Percentiles rank a stretch among this genome's conserved stretches.
Evolutionary conservation across 2,888 invertebrate species (phyloP).

Genomic region (Epinotia nisella): DNA sequence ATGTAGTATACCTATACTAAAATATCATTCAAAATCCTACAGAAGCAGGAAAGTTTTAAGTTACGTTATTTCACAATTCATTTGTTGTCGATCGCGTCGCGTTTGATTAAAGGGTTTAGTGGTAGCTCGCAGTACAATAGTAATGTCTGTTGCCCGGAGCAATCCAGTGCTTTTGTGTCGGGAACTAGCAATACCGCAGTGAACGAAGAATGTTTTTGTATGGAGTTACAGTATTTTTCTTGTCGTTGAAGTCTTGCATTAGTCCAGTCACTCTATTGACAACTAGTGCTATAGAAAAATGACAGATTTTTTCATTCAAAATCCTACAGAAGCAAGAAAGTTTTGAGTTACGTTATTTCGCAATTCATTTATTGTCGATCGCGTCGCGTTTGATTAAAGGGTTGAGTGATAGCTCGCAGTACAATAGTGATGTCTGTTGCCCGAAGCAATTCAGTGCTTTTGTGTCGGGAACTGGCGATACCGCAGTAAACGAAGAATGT

Average conservation of each 20-base stretch:
- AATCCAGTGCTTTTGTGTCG: slow-evolving; percentile 57
- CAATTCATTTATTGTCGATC: slow-evolving; percentile 40
- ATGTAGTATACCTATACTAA: too few species aligned
- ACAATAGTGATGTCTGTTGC: slow-evolving; percentile 47
- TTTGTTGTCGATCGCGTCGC: slow-evolving; percentile 42
- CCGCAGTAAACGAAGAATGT: slow-evolving; percentile 3
- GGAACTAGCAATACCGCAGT: slow-evolving; percentile 25
- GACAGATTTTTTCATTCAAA: too few species aligned
- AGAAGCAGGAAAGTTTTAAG: too few species aligned
- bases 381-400: slow-evolving; percentile 43
- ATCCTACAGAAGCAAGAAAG: too few species aligned
- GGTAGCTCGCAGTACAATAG: slow-evolving; percentile 44
- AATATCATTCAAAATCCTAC: too few species aligned
- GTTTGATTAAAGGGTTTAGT: slow-evolving; percentile 43
- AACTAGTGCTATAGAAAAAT: too few species aligned
- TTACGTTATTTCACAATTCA: slow-evolving; percentile 23
- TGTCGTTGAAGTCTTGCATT: neutral
- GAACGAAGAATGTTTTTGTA: neutral
- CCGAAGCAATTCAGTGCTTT: slow-evolving; percentile 57
- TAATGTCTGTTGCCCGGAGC: slow-evolving; percentile 49
- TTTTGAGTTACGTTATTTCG: slow-evolving; percentile 8
- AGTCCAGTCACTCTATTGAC: too few species aligned
- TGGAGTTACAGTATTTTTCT: neutral
- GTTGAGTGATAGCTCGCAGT: slow-evolving; percentile 39
- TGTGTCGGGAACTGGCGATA: slow-evolving; percentile 46